phyloP scores from a whole-genome alignment of 23 tunicate species.

The Styela plicata region DNA sequence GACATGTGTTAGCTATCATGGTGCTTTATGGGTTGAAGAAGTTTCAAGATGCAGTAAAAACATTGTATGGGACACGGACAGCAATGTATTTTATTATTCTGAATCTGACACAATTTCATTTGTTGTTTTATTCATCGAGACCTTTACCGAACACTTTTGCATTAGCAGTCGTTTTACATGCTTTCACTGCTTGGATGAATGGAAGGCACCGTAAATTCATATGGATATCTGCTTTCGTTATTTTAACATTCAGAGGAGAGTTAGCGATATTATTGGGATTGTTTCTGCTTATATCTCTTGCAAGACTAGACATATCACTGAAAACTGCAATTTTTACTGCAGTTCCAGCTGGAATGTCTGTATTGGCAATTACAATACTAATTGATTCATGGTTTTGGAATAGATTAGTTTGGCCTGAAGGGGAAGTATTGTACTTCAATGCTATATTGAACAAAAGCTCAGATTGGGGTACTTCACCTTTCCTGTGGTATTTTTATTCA shows the following conservation, averaged over 20 bases:
- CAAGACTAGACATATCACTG: constrained; percentile 3
- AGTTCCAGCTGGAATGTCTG: constrained; percentile 33
- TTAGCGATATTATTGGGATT: constrained; percentile 53
- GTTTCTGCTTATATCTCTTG: constrained; percentile 52
- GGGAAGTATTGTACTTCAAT: constrained; percentile 86
- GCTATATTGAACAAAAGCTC: constrained; percentile 80
- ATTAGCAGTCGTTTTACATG: constrained; percentile 40
- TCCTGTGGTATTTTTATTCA: constrained; percentile 67
- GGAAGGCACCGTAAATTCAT: constrained; percentile 41
- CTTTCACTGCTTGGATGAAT: constrained; percentile 64
- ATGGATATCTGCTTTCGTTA: constrained; percentile 54
- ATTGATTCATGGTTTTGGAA: constrained; percentile 82
- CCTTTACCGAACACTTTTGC: constrained; percentile 94
- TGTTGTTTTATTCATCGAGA: constrained; percentile 71
- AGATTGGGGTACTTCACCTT: constrained; percentile 90
- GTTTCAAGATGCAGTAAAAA: constrained; percentile 34
- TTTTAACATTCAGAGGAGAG: constrained; percentile 76
- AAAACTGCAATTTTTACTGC: neutral
- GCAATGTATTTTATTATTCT: constrained; percentile 36
- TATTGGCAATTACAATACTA: constrained; percentile 27
- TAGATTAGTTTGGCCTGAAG: constrained; percentile 80
- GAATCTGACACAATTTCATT: constrained; percentile 76
- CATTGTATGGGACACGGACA: constrained; percentile 29
- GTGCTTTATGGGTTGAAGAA: constrained; percentile 39
- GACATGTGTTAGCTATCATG: constrained; percentile 46